Evolutionary conservation across 30 jellyfish, hydroid and myxozoan species (phyloP), one percentile per base, ranked within the genome.

Genomic region (Chironex yamaguchii): DNA sequence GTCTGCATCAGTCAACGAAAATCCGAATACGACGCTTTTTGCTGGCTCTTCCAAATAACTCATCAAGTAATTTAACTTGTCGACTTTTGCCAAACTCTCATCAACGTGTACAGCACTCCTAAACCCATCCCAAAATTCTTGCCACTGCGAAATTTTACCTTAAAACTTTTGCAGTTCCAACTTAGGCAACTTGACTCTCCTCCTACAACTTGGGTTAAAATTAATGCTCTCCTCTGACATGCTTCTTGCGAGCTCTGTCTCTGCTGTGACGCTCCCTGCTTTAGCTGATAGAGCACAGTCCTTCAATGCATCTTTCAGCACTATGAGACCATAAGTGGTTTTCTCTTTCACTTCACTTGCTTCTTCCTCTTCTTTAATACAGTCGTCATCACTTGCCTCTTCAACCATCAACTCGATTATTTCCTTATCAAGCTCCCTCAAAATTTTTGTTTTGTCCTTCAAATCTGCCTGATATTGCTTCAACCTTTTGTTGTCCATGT

Each of bases 91-190:
- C 33, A 81, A 25, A 33, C 51, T 24, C 21, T 35, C 82, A 68
- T 81, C 49, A 26, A 65, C 33, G 32, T 82, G 78, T 65, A 67
- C 52, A 27, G 92, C 75, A 82, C 92, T 82, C 6, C 67, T 28
- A 32, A 82, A 82, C 29, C 87, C 73, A 52, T 82, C 92, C 92
- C 92, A 82, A 42, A 82, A 82, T 67, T 82, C 87, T 21, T 49
- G 78, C 92, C 92, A 82, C 69, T 66, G 78, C 11, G 66, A 51
- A 23, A 82, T 49, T 33, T 78, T 80, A 4, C 85, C 91, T 0
- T 28, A 20, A 42, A 80, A 80, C 25, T 35, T 63, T 23, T 42
- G 28, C 69, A 82, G 21, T 67, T 82, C 87, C 12, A 82, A 71
- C 49, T 82, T 65, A 3, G 74, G 74, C 32, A 54, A 54, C 25